These are phyloP conservation scores for Neodiprion fabricii DNA, from an alignment of 1,140 invertebrate species.

Conservation along the genomic window DNA sequence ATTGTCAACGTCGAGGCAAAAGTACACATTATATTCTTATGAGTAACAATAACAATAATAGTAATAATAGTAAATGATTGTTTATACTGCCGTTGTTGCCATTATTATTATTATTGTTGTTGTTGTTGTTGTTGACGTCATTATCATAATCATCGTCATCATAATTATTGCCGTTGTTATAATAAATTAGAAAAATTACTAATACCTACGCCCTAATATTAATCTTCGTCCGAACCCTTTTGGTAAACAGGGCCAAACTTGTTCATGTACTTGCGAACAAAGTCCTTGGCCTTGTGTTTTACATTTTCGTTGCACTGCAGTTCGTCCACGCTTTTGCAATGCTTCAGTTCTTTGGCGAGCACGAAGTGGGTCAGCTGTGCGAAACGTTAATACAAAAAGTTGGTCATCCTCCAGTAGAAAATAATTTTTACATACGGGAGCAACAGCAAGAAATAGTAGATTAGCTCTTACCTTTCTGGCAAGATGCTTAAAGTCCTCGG, in stretches of 20 bases:
- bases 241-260: slow-evolving; percentile 83
- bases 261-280: slow-evolving; percentile 94
- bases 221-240: slow-evolving; percentile 67
- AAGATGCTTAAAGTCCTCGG: slow-evolving; percentile 95
- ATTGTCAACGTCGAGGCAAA: too few relatives aligned
- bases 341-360: slow-evolving; percentile 94
- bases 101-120: too few relatives aligned
- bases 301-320: slow-evolving; percentile 91
- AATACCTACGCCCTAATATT: slow-evolving; percentile 37
- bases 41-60: too few relatives aligned
- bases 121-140: too few relatives aligned
- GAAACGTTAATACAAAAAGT: slow-evolving; percentile 30
- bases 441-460: slow-evolving; percentile 16
- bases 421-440: not conserved
- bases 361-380: slow-evolving; percentile 94
- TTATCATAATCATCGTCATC: too few relatives aligned
- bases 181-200: slow-evolving; percentile 52
- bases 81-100: too few relatives aligned
- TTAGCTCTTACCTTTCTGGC: slow-evolving; percentile 83
- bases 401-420: not conserved
- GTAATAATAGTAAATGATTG: too few relatives aligned
- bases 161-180: slow-evolving; percentile 20
- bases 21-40: too few relatives aligned
- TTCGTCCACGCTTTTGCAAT: slow-evolving; percentile 87
- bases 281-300: slow-evolving; percentile 92